Conservation (phyloP, 2,113 vertebrate species). For the Falco punctatus region DNA sequence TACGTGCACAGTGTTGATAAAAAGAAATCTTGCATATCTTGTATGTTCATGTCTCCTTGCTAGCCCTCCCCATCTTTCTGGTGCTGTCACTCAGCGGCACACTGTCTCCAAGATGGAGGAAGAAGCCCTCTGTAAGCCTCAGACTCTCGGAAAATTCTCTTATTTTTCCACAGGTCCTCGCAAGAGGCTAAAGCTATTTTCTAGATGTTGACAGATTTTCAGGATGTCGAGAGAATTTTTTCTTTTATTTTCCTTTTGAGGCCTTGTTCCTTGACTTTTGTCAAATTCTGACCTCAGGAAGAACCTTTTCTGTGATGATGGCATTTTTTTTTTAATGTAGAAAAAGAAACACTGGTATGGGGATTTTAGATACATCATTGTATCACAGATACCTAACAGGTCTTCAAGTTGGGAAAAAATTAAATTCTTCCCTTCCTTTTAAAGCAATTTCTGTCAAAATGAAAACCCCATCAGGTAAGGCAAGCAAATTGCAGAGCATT, state of each 20-base stretch:
- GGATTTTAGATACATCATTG: not conserved
- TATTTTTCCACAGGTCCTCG: not conserved
- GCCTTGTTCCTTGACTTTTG: not conserved
- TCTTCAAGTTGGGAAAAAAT: not conserved
- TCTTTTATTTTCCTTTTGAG: not conserved
- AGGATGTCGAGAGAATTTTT: not conserved
- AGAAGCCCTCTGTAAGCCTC: not conserved
- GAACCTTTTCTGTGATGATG: not conserved
- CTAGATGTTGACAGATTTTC: not conserved
- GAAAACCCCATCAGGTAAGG: not conserved
- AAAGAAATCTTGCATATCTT: slow-evolving; percentile 1
- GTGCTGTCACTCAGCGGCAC: not conserved
- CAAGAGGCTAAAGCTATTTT: not conserved
- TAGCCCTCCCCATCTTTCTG: not conserved
- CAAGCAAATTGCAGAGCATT: not conserved
- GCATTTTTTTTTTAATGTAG: not conserved
- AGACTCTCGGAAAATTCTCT: not conserved
- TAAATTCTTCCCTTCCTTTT: not conserved
- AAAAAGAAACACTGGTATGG: not conserved
- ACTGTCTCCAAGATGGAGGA: not conserved
- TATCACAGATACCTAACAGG: not conserved
- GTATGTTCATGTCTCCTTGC: not conserved
- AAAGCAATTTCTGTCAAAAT: not conserved
- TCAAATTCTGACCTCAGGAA: not conserved
- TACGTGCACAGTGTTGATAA: not conserved